Evolutionary conservation across 2,888 invertebrate genomes (phyloP), one percentile per base, ranked within the genome.

Genomic region (Rhopalosiphum nymphaeae): DNA sequence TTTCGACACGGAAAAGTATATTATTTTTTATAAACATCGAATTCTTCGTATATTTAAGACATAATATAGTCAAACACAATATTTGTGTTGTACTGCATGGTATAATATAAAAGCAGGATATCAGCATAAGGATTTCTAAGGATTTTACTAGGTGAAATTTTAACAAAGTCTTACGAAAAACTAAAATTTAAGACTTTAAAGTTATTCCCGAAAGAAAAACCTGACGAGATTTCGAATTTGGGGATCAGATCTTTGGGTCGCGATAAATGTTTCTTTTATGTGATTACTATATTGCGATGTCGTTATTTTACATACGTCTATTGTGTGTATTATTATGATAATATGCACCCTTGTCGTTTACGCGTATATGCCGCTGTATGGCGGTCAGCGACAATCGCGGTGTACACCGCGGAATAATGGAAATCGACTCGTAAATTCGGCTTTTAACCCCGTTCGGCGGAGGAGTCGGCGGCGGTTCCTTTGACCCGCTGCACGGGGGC

Each of bases 371-470:
- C 67, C 16, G n/a, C 85, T 85, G 29, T 61, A 16, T 61, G 46
- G n/a, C 57, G 87, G 46, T 53, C 85, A n/a, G 44, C 16, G 13
- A 91, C 87, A 92, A 92, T 86, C 56, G 85, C 85, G 91, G 9
- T 57, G n/a, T 86, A 78, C 21, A 78, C 29, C 7, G 57, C 78
- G n/a, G 85, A n/a, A 92, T 61, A 92, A 92, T 87, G 29, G 87
- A 61, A 87, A 92, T 86, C 92, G 88, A 89, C 88, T 89, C 88
- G 67, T 89, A 87, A 92, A 92, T 92, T 67, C 87, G 67, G 25
- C 3, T 88, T 78, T 49, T 92, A 88, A 92, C 92, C 92, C 92
- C 92, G 92, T 92, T 92, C 88, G 49, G 42, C 91, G 44, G 86
- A 53, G 16, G 53, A 53, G 53, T 53, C n/a, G 92, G 46, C 44